Percentiles rank a stretch among this genome's conserved stretches.
These are phyloP conservation scores for Notiomystis cincta DNA, from an alignment of 2,113 vertebrate species.

Conservation along the genomic window DNA sequence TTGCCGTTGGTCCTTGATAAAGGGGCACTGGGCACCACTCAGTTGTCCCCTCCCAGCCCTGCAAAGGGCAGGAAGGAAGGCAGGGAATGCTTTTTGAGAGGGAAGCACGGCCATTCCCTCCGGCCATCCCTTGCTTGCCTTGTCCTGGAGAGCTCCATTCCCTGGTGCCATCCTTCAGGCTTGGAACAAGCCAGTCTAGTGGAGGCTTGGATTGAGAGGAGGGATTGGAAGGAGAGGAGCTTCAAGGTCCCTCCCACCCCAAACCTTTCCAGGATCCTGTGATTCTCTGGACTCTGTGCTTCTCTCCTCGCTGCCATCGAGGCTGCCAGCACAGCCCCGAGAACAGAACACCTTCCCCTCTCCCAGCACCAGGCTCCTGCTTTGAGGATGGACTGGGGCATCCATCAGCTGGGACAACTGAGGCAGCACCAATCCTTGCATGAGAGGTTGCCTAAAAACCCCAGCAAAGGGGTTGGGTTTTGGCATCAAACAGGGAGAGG, in stretches of 20 bases:
- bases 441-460: neutral
- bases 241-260: neutral
- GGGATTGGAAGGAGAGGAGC: neutral
- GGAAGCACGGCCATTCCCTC: neutral
- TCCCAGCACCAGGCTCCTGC: neutral
- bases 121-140: neutral
- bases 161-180: constrained; percentile 66
- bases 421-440: neutral
- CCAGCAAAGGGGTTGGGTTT: no score
- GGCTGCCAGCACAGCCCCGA: fast-evolving
- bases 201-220: no score
- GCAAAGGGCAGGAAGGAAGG: neutral
- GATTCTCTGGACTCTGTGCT: neutral
- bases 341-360: neutral
- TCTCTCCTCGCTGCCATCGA: neutral
- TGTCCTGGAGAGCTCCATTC: constrained; percentile 5
- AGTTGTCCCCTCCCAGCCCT: fast-evolving
- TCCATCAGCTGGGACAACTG: fast-evolving
- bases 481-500: fast-evolving
- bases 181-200: no score
- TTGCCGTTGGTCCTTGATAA: neutral
- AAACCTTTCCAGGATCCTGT: neutral
- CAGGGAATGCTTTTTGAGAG: neutral
- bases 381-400: neutral
- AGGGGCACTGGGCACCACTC: neutral